Evolutionary conservation across 1,140 invertebrate species (phyloP).

Genomic region (Popillia japonica): DNA sequence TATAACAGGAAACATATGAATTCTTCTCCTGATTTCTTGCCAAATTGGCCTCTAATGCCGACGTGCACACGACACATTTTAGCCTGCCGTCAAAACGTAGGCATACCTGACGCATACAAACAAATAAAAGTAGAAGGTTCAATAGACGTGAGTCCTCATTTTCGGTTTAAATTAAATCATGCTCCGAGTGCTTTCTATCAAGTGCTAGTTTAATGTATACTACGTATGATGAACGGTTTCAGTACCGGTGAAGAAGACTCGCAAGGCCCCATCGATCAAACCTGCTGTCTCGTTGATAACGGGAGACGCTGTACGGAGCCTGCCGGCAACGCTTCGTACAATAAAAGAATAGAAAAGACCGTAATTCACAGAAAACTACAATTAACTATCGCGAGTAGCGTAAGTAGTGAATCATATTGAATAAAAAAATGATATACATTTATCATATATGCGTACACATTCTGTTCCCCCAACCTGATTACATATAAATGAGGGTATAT

Average conservation of each 20-base stretch:
- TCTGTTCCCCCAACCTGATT: no score
- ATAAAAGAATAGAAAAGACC: slow-evolving; percentile 95
- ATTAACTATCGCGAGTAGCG: slow-evolving; percentile 85
- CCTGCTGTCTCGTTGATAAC: slow-evolving; percentile 94
- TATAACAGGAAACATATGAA: slow-evolving; percentile 40
- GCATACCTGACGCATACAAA: slow-evolving; percentile 2
- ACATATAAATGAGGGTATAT: no score
- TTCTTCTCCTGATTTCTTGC: slow-evolving; percentile 18
- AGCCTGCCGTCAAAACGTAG: neutral
- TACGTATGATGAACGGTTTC: slow-evolving; percentile 77
- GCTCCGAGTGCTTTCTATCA: neutral
- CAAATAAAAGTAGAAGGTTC: slow-evolving; percentile 21
- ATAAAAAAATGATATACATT: no score
- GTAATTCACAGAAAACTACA: slow-evolving; percentile 92
- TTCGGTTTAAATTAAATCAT: neutral
- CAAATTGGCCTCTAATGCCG: slow-evolving; percentile 11
- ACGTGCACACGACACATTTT: slow-evolving; percentile 15
- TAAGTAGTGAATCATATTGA: slow-evolving; percentile 60
- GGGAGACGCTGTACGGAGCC: slow-evolving; percentile 82
- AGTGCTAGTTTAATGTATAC: slow-evolving; percentile 26
- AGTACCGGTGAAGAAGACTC: slow-evolving; percentile 91
- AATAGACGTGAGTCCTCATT: neutral
- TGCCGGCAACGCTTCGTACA: slow-evolving; percentile 96
- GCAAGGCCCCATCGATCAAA: slow-evolving; percentile 81
- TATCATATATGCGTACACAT: no score